Percentiles rank a stretch among this genome's conserved stretches.
Conservation (phyloP, 2,888 invertebrate genomes). For the Octodonta nipae region DNA sequence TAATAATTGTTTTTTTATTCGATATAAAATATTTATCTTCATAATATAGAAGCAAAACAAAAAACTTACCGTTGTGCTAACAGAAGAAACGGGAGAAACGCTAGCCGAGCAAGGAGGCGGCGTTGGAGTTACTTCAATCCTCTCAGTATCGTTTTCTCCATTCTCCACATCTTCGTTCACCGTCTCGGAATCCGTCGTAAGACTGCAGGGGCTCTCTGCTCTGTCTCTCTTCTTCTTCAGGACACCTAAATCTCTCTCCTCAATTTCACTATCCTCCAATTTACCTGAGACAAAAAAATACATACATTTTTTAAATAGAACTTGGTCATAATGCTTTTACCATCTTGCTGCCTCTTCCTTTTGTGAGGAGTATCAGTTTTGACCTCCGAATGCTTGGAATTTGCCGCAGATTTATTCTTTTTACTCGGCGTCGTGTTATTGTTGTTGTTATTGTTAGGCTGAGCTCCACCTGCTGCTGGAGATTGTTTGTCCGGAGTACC, state of each 20-base stretch:
- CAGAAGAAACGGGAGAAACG: conserved; percentile 22
- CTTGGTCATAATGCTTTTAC: no score
- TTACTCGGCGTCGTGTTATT: conserved; percentile 5
- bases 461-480: neutral
- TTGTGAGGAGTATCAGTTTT: conserved; percentile 44
- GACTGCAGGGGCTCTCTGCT: conserved; percentile 61
- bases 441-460: conserved; percentile 1
- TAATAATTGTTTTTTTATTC: no score
- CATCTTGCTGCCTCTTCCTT: conserved; percentile 37
- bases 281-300: no score
- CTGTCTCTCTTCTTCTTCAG: conserved; percentile 39
- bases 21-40: no score
- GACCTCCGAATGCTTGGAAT: conserved; percentile 22
- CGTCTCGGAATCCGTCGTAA: conserved; percentile 74
- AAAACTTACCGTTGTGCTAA: conserved; percentile 3
- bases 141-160: conserved; percentile 30
- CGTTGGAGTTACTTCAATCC: conserved; percentile 23
- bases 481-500: conserved; percentile 4
- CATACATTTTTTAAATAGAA: no score
- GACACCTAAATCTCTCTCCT: conserved; percentile 37
- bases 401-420: conserved; percentile 6
- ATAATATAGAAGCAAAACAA: no score
- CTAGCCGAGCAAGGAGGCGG: neutral
- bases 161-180: conserved; percentile 53
- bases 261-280: conserved; percentile 32